phyloP scores from a whole-genome alignment of 2,113 vertebrate species.

The Aleadryas rufinucha region DNA sequence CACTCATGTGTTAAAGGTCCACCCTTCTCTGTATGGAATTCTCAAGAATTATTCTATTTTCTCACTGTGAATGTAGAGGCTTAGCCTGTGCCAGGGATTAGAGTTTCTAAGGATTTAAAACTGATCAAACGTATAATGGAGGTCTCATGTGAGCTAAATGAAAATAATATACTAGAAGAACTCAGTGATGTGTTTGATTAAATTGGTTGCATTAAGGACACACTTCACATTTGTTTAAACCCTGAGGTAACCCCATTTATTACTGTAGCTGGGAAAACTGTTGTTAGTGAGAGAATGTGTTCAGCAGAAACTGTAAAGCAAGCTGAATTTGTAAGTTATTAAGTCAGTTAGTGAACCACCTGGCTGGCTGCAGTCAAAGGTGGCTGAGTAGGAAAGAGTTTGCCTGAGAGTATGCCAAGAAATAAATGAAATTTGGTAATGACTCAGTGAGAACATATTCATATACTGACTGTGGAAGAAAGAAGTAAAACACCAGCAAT shows the following conservation, averaged over 20 bases:
- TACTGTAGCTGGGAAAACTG: neutral
- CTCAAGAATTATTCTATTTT: neutral
- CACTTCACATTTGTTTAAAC: constrained; percentile 47
- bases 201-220: constrained; percentile 30
- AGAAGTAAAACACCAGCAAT: neutral
- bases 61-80: neutral
- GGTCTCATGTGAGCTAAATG: constrained; percentile 12
- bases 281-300: neutral
- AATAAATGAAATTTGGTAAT: constrained; percentile 15
- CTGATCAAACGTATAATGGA: constrained; percentile 30
- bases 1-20: neutral
- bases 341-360: constrained; percentile 18
- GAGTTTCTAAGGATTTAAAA: constrained; percentile 48
- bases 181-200: constrained; percentile 57
- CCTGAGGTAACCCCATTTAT: constrained; percentile 15
- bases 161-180: constrained; percentile 34
- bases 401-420: neutral
- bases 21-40: neutral
- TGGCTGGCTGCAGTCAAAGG: neutral
- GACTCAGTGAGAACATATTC: neutral
- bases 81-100: neutral
- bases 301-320: neutral
- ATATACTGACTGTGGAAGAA: neutral
- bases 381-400: neutral
- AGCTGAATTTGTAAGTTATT: constrained; percentile 29